phyloP scores from a whole-genome alignment of 1,140 invertebrate genomes.

The Caenorhabditis remanei region DNA sequence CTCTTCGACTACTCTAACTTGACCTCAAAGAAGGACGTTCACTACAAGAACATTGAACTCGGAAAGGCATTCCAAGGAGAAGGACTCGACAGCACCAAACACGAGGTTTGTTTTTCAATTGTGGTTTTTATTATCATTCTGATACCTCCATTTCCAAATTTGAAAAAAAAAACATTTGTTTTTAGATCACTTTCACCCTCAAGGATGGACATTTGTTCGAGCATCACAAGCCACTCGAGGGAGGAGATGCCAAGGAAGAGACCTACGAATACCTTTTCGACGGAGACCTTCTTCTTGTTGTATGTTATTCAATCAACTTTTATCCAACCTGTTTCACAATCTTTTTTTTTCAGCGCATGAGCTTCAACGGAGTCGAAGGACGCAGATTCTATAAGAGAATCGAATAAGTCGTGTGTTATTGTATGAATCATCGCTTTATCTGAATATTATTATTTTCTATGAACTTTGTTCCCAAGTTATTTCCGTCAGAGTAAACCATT shows the following conservation, averaged over 20 bases:
- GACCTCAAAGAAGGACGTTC: constrained; percentile 71
- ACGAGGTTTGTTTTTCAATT: constrained; percentile 63
- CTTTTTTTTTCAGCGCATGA: constrained; percentile 62
- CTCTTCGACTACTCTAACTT: constrained; percentile 69
- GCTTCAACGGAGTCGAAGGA: constrained; percentile 63
- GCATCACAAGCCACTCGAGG: constrained; percentile 63
- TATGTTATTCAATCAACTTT: not conserved
- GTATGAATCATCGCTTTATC: not conserved
- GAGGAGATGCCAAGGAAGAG: constrained; percentile 63
- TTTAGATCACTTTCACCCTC: constrained; percentile 72
- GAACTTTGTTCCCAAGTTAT: not conserved
- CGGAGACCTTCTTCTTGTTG: constrained; percentile 65
- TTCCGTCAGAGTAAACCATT: no score
- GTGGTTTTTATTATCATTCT: not conserved
- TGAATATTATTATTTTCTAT: not conserved
- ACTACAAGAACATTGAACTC: constrained; percentile 69
- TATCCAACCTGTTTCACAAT: not conserved
- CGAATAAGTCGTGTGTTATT: not conserved
- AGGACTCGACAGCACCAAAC: constrained; percentile 71
- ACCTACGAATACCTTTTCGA: constrained; percentile 68
- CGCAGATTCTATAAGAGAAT: constrained; percentile 66
- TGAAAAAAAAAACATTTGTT: not conserved
- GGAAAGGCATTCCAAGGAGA: constrained; percentile 71
- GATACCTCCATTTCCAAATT: not conserved
- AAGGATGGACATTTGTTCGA: constrained; percentile 62